A percentile compares a stretch with the other conserved stretches of the same genome.
These are phyloP conservation scores for Neocloeon triangulifer DNA, from an alignment of 1,140 invertebrate species.

Conservation along the genomic window DNA sequence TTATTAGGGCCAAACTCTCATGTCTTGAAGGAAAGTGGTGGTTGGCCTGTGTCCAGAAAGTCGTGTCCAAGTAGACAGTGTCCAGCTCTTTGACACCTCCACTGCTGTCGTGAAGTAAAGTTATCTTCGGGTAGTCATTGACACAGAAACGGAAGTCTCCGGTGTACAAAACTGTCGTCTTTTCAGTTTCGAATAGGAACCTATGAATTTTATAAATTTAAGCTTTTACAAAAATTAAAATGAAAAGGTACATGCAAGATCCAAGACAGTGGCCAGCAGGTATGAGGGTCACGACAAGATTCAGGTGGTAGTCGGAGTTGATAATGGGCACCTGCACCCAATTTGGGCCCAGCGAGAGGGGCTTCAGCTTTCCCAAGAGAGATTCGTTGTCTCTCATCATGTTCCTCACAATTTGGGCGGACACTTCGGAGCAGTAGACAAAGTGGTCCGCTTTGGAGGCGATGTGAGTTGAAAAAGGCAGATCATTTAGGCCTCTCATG, in stretches of 20 bases:
- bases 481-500: slow-evolving; percentile 5
- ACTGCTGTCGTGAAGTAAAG: slow-evolving; percentile 1
- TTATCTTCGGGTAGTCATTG: slow-evolving; percentile 3
- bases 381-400: slow-evolving; percentile 1
- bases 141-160: slow-evolving; percentile 7
- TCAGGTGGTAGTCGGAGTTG: background rate
- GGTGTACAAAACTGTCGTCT: slow-evolving; percentile 5
- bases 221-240: no score
- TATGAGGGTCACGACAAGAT: slow-evolving; percentile 5
- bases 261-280: slow-evolving; percentile 8
- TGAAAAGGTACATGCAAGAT: slow-evolving; percentile 7
- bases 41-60: background rate
- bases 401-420: slow-evolving; percentile 2
- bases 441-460: background rate
- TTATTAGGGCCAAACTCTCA: no score
- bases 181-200: slow-evolving; percentile 7
- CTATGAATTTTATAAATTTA: no score
- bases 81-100: slow-evolving; percentile 2
- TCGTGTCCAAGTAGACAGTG: slow-evolving; percentile 4
- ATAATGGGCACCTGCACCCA: background rate
- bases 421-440: slow-evolving; percentile 6
- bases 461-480: slow-evolving; percentile 1
- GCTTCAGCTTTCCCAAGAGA: slow-evolving; percentile 1
- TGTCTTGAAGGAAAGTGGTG: slow-evolving; percentile 1
- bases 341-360: background rate